Conservation (phyloP, 2,797 vertebrate genomes). For the Triplophysa bombifrons region DNA sequence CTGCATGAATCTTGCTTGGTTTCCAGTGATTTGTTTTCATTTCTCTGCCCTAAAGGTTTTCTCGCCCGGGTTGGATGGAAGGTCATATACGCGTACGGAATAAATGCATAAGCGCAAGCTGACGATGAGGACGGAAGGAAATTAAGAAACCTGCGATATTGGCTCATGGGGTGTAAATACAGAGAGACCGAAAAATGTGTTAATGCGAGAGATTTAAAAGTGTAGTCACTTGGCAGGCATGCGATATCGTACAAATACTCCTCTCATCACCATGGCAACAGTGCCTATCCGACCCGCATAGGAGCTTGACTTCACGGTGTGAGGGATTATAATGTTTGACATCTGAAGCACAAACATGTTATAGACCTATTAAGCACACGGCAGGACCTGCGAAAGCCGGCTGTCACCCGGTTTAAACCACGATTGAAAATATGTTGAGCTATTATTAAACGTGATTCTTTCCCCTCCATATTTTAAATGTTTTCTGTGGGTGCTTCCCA, state of each 20-base stretch:
- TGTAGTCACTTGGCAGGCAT: neutral
- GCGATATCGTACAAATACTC: neutral
- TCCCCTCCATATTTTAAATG: too few relatives aligned
- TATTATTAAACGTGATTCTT: too few relatives aligned
- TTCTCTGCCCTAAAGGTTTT: too few relatives aligned
- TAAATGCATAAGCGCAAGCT: neutral
- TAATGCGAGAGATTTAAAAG: neutral
- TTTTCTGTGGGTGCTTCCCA: too few relatives aligned
- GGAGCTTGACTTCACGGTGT: slow-evolving; percentile 6
- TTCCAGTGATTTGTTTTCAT: too few relatives aligned
- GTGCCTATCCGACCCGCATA: neutral
- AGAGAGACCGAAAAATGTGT: neutral
- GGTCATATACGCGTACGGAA: too few relatives aligned
- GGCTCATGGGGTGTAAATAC: slow-evolving; percentile 20
- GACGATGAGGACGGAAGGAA: neutral
- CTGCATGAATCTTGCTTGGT: too few relatives aligned
- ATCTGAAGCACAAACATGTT: slow-evolving; percentile 3
- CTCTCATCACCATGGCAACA: slow-evolving; percentile 29
- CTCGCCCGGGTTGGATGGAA: too few relatives aligned
- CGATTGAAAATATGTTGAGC: too few relatives aligned
- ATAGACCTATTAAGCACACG: neutral
- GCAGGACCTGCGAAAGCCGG: neutral
- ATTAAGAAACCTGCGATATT: neutral
- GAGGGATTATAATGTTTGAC: slow-evolving; percentile 5
- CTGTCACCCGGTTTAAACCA: neutral